phyloP scores from a whole-genome alignment of 2,113 vertebrate species.

The Arenaria interpres region DNA sequence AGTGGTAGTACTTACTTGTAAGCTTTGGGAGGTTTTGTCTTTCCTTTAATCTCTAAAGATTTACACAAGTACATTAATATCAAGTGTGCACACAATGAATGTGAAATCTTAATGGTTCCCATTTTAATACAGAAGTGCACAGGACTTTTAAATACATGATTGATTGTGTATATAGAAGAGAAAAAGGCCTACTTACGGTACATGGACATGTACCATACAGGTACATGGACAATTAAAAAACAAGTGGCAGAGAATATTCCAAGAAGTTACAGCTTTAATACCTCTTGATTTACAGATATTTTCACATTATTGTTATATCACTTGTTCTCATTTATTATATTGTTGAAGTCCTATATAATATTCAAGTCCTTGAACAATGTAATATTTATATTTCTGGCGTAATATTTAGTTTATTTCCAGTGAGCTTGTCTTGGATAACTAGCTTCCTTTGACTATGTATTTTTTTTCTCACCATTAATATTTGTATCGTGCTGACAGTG shows the following conservation, averaged over 20 bases:
- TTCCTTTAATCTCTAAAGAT: not conserved
- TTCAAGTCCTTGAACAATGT: too few relatives aligned
- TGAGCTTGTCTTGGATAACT: not conserved
- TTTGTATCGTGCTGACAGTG: slow-evolving; percentile 69
- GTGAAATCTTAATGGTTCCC: not conserved
- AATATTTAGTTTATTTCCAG: not conserved
- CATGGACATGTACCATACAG: not conserved
- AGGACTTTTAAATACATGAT: not conserved
- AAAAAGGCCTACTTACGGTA: not conserved
- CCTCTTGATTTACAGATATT: not conserved
- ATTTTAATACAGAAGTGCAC: not conserved
- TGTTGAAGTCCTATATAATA: not conserved
- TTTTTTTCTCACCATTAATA: not conserved
- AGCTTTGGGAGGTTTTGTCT: not conserved
- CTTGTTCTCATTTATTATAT: not conserved
- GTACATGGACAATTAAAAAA: not conserved
- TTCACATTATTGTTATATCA: not conserved
- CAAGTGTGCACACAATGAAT: not conserved
- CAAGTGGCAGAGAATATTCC: not conserved
- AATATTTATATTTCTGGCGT: too few relatives aligned
- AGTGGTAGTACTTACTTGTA: not conserved
- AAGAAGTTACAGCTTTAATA: not conserved
- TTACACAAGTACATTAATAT: not conserved
- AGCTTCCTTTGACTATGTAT: not conserved
- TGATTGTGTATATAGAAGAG: not conserved